These are phyloP conservation scores for Quadriops clusia DNA, from an alignment of 2,888 invertebrate species.

Conservation along the genomic window DNA sequence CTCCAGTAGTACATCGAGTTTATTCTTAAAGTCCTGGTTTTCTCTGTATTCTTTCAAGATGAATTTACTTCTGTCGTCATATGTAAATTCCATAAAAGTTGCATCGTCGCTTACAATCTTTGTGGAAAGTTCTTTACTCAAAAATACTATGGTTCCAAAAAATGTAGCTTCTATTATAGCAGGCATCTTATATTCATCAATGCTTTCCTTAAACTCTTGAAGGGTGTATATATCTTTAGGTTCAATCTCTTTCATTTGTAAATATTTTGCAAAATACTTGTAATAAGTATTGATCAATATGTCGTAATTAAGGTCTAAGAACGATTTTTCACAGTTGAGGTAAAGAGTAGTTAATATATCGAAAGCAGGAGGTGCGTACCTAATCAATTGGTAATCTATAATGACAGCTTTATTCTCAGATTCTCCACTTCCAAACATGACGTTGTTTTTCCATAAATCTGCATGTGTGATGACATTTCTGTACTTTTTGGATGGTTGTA, in stretches of 20 bases:
- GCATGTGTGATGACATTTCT: slow-evolving; percentile 47
- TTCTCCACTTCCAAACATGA: slow-evolving; percentile 41
- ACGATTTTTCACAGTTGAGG: slow-evolving; percentile 40
- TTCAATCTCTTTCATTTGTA: slow-evolving; percentile 33
- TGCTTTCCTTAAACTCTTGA: slow-evolving; percentile 36
- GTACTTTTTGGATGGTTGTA: slow-evolving; percentile 30
- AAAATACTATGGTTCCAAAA: slow-evolving; percentile 41
- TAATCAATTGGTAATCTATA: slow-evolving; percentile 57
- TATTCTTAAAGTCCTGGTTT: slow-evolving; percentile 39
- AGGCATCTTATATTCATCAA: slow-evolving; percentile 40
- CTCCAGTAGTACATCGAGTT: no score
- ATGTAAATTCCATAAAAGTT: slow-evolving; percentile 44
- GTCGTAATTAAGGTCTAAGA: slow-evolving; percentile 38
- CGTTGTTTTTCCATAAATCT: slow-evolving; percentile 53
- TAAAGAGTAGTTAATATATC: slow-evolving; percentile 47
- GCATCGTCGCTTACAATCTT: slow-evolving; percentile 38
- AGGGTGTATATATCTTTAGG: slow-evolving; percentile 35
- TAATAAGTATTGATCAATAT: slow-evolving; percentile 47
- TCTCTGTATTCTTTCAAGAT: slow-evolving; percentile 42
- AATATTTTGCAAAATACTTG: slow-evolving; percentile 35
- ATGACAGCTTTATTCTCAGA: slow-evolving; percentile 46
- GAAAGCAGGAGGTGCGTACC: slow-evolving; percentile 51
- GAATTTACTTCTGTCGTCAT: slow-evolving; percentile 41
- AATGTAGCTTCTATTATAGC: slow-evolving; percentile 44
- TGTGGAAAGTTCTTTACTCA: slow-evolving; percentile 40